A percentile compares a stretch with the other conserved stretches of the same genome.
phyloP scores from a whole-genome alignment of 1,140 invertebrate genomes.

The Zophobas atratus region DNA sequence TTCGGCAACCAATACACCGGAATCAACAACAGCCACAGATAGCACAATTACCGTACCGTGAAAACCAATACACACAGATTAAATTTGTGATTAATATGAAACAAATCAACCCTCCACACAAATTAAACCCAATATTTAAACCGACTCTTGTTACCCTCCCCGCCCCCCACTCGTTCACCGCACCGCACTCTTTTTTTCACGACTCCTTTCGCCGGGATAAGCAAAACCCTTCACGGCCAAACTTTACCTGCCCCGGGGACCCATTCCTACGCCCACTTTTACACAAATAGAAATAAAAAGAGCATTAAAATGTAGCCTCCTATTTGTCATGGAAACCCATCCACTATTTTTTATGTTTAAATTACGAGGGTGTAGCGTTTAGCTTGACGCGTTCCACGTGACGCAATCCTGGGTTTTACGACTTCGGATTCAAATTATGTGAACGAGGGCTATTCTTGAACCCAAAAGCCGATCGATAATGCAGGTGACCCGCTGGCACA shows the following conservation, averaged over 20 bases:
- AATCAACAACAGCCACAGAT: no score
- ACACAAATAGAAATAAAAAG: slow-evolving; percentile 32
- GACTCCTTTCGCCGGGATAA: neutral
- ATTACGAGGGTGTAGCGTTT: neutral
- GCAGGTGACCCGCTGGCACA: slow-evolving; percentile 26
- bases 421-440: no score
- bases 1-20: no score
- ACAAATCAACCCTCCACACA: no score
- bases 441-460: no score
- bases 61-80: no score
- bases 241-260: slow-evolving; percentile 25
- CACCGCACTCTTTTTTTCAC: neutral
- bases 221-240: slow-evolving; percentile 8
- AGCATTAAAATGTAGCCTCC: neutral
- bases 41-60: no score
- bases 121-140: no score
- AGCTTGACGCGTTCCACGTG: neutral
- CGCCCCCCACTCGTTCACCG: no score
- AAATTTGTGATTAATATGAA: no score
- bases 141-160: no score
- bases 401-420: neutral
- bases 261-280: slow-evolving; percentile 19
- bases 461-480: neutral
- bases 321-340: slow-evolving; percentile 17
- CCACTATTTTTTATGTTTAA: neutral